These are phyloP conservation scores for Raja brachyura DNA, from an alignment of 2,113 vertebrate species.

Conservation along the genomic window DNA sequence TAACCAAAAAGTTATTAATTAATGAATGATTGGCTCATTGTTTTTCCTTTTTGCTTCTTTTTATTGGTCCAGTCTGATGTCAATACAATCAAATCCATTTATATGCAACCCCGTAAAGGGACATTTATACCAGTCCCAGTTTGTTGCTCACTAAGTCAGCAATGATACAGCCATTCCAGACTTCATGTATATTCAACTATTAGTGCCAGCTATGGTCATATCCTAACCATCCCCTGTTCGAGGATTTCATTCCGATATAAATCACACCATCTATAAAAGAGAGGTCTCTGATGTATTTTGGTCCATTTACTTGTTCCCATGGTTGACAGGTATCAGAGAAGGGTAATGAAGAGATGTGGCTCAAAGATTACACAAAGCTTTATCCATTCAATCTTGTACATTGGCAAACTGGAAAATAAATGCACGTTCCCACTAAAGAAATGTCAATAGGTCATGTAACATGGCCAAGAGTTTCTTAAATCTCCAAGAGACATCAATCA, in stretches of 20 bases:
- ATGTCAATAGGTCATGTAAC: not conserved
- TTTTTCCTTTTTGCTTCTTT: slow-evolving; percentile 7
- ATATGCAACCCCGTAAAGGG: slow-evolving; percentile 26
- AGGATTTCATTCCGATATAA: not conserved
- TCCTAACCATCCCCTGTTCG: not conserved
- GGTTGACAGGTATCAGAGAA: no score
- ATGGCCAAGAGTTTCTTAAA: not conserved
- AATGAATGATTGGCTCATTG: not conserved
- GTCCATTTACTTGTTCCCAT: not conserved
- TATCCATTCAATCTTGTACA: not conserved
- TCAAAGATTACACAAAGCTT: no score
- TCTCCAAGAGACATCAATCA: not conserved
- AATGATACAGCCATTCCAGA: not conserved
- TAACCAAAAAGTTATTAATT: not conserved
- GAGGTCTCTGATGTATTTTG: not conserved
- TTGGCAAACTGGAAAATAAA: not conserved
- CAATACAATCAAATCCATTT: slow-evolving; percentile 30
- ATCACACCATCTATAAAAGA: not conserved
- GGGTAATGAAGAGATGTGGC: not conserved
- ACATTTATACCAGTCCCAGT: slow-evolving; percentile 24
- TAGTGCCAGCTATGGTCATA: not conserved
- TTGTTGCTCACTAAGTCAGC: slow-evolving; percentile 30
- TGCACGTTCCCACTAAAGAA: not conserved
- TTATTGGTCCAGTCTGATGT: slow-evolving; percentile 39
- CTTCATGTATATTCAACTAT: not conserved